Evolutionary conservation across 2,888 invertebrate genomes (phyloP), one percentile per base, ranked within the genome.

Genomic region (Acanthacorydalis orientalis): DNA sequence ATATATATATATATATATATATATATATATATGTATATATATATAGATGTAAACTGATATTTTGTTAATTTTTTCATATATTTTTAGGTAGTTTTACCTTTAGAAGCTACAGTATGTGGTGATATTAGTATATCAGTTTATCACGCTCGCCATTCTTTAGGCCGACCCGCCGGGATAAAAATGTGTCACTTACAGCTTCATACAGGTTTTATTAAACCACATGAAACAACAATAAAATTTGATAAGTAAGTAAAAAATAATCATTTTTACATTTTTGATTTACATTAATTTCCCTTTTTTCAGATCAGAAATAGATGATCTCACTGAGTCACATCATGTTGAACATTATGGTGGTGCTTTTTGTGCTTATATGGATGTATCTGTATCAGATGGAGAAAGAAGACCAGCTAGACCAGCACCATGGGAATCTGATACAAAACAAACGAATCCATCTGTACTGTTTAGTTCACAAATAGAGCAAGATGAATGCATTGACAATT

Each of bases 171-270:
- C 43, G 77, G 87, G 51, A 83, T 92, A 54, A 87, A 86, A 62
- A 85, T 95, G 57, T 81, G 89, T 46, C 83, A 90, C 56, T 66
- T 92, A 39, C 87, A 89, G 66, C 81, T 95, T 57, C 87, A 95
- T 63, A 86, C 92, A 7, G 93, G 93, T 44, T 91, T 84, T 63
- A 75, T 92, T 50, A 69, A 76, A 0, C 74, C 78, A 54, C 78
- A 78, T 52, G 83, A 85, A 57, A 85, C 81, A 42, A 73, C 76
- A n/a, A 65, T 91, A 47, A 78, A 75, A 50, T 88, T 83, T 57
- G 76, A 74, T 47, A 78, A 75, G 75, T 77, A 64, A 31, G 49
- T 50, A 45, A 10, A 14, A 37, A 1, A 9, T 8, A 37, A 37
- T 37, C 6, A 37, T 12, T 37, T 9, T 6, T 37, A 37, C 7